Evolutionary conservation across 1,140 invertebrate genomes (phyloP).

Genomic region (Neodiprion virginianus): DNA sequence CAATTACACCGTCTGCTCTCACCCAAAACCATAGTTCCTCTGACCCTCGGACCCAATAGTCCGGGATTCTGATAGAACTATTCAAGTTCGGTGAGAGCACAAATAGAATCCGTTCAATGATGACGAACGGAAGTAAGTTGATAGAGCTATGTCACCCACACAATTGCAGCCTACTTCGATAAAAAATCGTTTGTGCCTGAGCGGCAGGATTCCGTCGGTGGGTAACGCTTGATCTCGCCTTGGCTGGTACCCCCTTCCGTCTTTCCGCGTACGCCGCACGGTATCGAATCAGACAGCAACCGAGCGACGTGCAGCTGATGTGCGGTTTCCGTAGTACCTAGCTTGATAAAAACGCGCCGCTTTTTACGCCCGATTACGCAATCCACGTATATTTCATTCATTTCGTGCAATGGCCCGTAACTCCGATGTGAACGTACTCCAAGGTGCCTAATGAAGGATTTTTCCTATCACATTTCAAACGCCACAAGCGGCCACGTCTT

Average conservation of each 20-base stretch:
- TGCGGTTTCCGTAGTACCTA: not conserved
- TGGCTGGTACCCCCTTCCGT: not conserved
- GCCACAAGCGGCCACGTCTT: slow-evolving; percentile 1
- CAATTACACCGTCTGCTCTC: too few relatives aligned
- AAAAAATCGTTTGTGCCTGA: not conserved
- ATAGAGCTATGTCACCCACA: not conserved
- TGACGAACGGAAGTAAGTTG: too few relatives aligned
- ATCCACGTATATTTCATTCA: slow-evolving; percentile 5
- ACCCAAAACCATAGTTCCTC: too few relatives aligned
- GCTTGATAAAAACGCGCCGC: not conserved
- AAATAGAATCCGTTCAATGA: too few relatives aligned
- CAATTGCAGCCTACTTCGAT: not conserved
- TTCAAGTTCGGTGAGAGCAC: too few relatives aligned
- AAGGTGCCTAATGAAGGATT: not conserved
- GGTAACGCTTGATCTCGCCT: slow-evolving; percentile 4
- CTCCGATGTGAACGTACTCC: not conserved
- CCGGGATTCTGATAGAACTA: too few relatives aligned
- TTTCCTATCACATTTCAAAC: not conserved
- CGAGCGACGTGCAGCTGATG: not conserved
- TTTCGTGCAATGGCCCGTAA: not conserved
- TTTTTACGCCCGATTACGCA: not conserved
- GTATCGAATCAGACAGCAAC: not conserved
- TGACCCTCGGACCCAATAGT: too few relatives aligned
- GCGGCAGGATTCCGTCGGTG: not conserved
- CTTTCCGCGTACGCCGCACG: not conserved